phyloP scores from a whole-genome alignment of 2,113 vertebrate species.

The Triplophysa tibetana region DNA sequence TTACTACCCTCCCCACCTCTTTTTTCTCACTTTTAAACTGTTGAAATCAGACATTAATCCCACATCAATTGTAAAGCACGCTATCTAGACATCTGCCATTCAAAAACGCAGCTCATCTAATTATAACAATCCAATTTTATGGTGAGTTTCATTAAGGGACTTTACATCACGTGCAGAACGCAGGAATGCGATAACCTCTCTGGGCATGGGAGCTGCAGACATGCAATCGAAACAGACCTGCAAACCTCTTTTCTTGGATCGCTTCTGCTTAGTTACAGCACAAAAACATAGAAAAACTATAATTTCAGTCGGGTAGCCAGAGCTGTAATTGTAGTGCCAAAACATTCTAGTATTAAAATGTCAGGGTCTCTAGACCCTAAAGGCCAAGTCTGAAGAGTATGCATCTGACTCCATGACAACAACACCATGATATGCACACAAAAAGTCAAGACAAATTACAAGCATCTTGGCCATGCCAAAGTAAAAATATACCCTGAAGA shows the following conservation, averaged over 20 bases:
- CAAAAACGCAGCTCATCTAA: constrained; percentile 14
- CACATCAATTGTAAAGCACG: constrained; percentile 15
- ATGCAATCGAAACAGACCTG: constrained; percentile 60
- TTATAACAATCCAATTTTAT: constrained; percentile 45
- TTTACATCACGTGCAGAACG: constrained; percentile 53
- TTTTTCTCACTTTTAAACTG: constrained; percentile 13
- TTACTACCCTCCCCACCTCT: neutral
- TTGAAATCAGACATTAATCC: constrained; percentile 40
- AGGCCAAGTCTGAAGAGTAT: constrained; percentile 45
- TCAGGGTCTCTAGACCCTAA: constrained; percentile 17
- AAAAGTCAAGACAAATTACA: constrained; percentile 30
- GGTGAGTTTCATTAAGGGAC: constrained; percentile 22
- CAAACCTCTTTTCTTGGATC: constrained; percentile 22
- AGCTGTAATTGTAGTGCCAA: constrained; percentile 56
- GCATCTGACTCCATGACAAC: constrained; percentile 55
- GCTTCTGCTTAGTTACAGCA: constrained; percentile 68
- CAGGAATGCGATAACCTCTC: constrained; percentile 51
- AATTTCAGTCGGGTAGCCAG: constrained; percentile 58
- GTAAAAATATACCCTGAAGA: constrained; percentile 6
- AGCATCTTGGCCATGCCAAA: constrained; percentile 13
- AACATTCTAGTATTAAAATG: constrained; percentile 41
- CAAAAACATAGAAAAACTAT: constrained; percentile 74
- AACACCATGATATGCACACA: constrained; percentile 39
- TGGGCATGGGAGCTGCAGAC: constrained; percentile 33
- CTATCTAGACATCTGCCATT: constrained; percentile 9